These are phyloP conservation scores for Drosophila tripunctata DNA, from an alignment of 2,888 invertebrate species.

Conservation along the genomic window DNA sequence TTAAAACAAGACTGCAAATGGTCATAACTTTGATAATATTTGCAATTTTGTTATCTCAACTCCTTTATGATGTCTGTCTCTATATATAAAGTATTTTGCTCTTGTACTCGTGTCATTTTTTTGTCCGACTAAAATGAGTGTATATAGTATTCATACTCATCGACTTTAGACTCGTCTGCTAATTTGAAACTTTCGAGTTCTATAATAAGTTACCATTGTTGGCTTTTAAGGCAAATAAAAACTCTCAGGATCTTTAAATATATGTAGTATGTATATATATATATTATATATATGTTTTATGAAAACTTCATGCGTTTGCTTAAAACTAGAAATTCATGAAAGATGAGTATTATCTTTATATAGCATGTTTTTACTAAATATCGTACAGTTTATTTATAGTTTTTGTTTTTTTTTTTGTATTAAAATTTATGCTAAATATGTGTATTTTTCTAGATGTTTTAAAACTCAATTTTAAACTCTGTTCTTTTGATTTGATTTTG, in stretches of 20 bases:
- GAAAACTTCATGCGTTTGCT: conserved; percentile 35
- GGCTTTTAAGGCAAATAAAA: conserved; percentile 56
- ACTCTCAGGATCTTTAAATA: conserved; percentile 38
- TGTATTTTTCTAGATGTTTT: conserved; percentile 47
- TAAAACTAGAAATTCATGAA: conserved; percentile 66
- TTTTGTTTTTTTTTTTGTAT: conserved; percentile 35
- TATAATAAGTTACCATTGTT: conserved; percentile 41
- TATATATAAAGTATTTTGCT: conserved; percentile 40
- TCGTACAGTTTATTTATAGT: neutral
- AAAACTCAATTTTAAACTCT: conserved; percentile 41
- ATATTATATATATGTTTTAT: conserved; percentile 13
- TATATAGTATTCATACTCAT: conserved; percentile 10
- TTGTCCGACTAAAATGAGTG: conserved; percentile 22
- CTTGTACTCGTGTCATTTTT: conserved; percentile 32
- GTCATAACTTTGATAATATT: neutral
- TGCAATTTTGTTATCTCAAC: neutral
- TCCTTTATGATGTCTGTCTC: neutral
- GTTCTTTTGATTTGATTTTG: neutral
- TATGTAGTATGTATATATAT: neutral
- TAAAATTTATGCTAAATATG: conserved; percentile 55
- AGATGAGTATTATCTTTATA: conserved; percentile 43
- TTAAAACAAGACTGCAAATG: neutral
- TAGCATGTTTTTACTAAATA: no score
- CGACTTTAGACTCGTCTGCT: conserved; percentile 11
- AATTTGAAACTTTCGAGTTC: conserved; percentile 13